These are phyloP conservation scores for Drosophila bocki DNA, from an alignment of 1,140 invertebrate species.

Conservation along the genomic window DNA sequence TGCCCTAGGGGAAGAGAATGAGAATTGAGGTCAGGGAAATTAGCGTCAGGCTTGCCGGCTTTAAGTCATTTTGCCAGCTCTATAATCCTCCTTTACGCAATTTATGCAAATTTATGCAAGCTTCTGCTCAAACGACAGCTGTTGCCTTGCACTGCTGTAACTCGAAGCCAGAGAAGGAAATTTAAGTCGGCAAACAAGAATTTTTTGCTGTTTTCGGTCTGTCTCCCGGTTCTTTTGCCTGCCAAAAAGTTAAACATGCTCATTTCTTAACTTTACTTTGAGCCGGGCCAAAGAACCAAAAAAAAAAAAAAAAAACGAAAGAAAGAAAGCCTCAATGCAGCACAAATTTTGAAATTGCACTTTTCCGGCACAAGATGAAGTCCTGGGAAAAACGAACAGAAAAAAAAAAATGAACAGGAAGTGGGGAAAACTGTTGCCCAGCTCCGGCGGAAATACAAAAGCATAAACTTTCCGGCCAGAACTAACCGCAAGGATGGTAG, in stretches of 20 bases:
- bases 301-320: constrained; percentile 4
- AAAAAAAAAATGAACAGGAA: constrained; percentile 21
- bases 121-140: constrained; percentile 44
- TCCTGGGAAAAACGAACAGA: constrained; percentile 4
- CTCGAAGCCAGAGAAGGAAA: constrained; percentile 35
- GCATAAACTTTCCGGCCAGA: constrained; percentile 81
- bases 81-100: constrained; percentile 38
- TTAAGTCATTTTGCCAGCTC: constrained; percentile 57
- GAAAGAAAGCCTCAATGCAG: constrained; percentile 53
- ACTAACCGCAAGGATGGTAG: constrained; percentile 43
- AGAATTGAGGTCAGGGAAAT: constrained; percentile 67
- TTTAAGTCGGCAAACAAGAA: constrained; percentile 46
- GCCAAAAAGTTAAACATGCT: constrained; percentile 67
- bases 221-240: constrained; percentile 34
- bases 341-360: constrained; percentile 78
- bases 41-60: constrained; percentile 58
- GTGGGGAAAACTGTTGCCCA: constrained; percentile 56
- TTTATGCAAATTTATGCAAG: constrained; percentile 71
- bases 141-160: constrained; percentile 42
- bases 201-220: constrained; percentile 34
- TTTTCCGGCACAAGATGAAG: constrained; percentile 64
- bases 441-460: constrained; percentile 75
- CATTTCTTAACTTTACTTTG: constrained; percentile 65
- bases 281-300: constrained; percentile 17
- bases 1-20: background rate